These are phyloP conservation scores for Meriones unguiculatus DNA, from an alignment of 2,113 vertebrate species.

Conservation along the genomic window DNA sequence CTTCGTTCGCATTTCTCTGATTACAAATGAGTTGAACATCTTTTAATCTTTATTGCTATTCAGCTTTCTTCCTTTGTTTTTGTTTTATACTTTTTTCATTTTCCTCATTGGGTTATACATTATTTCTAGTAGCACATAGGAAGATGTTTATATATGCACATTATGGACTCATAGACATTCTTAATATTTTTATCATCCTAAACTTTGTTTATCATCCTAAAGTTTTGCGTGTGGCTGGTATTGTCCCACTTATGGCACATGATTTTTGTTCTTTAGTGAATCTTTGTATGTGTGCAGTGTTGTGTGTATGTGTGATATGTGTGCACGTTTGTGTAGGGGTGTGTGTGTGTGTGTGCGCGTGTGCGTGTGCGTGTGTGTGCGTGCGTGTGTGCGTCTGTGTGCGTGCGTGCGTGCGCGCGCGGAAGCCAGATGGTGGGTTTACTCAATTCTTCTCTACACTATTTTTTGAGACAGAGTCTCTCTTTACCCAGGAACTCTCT, in stretches of 20 bases:
- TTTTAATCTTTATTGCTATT: constrained; percentile 17
- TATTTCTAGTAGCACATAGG: not conserved
- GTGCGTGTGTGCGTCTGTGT: not conserved
- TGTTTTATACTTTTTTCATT: not conserved
- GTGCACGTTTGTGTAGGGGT: no score
- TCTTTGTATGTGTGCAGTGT: not conserved
- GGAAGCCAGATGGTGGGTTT: not conserved
- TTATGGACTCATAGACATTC: not conserved
- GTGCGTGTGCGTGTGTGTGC: not conserved
- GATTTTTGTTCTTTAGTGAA: not conserved
- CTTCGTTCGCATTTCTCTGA: constrained; percentile 13
- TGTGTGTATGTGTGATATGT: not conserved
- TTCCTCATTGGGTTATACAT: constrained; percentile 28
- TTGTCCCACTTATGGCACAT: not conserved
- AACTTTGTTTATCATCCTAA: not conserved
- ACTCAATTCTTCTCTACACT: no score
- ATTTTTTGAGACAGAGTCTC: not conserved
- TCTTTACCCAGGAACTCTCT: not conserved
- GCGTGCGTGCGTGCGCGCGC: no score
- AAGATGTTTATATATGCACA: not conserved
- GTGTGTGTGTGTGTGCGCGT: not conserved
- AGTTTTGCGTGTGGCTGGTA: constrained; percentile 1
- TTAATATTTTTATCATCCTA: not conserved
- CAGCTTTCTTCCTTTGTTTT: not conserved
- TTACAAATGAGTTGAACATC: constrained; percentile 10